Base-by-base conservation (phyloP, 2,113 vertebrate genomes). In the Clupea harengus region DNA sequence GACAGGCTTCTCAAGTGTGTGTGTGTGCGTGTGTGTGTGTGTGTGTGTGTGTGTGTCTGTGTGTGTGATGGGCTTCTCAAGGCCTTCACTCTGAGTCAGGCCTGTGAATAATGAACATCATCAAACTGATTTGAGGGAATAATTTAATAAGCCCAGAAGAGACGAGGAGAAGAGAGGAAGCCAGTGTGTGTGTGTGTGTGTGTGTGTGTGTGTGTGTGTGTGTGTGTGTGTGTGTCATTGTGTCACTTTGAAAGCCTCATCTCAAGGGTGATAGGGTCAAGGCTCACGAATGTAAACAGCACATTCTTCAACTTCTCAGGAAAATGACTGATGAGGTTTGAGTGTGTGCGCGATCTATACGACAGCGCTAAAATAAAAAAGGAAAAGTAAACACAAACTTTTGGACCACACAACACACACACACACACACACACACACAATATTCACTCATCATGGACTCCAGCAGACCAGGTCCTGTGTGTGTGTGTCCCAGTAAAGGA, bases 111-210 rank as follows among this genome's bases (percentile, higher is more conserved):
- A 90, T 88, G 84, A 90, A 90, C 87, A 86, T 85, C 85, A 86
- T 85, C 88, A 87, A 89, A 89, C 89, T 88, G 86, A 88, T 89
- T 87, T 84, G 81, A 87, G 81, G 88, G 87, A 88, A 89, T 90
- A 86, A 88, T 89, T 91, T 88, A 89, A 91, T 86, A 89, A 89
- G 86, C 85, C 60, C 1, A 67, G 60, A 10, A 28, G 60, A 25
- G 60, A 81, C 84, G 78, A 82, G 54, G 75, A 49, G 39, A 81
- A 1, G 4, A 22, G 18, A 57, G 54, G 54, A 18, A 57, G 3
- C 15, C 13, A 18, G 13, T 3, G 50, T 15, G 50, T 18, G 50
- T 54, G 50, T 54, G 50, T 54, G 50, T 54, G 50, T 54, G 50
- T 54, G 50, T 54, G 15, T 54, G 50, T 54, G 13, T 54, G 13